Conservation (phyloP, 2,113 vertebrate species). For the Pseudorasbora parva region DNA sequence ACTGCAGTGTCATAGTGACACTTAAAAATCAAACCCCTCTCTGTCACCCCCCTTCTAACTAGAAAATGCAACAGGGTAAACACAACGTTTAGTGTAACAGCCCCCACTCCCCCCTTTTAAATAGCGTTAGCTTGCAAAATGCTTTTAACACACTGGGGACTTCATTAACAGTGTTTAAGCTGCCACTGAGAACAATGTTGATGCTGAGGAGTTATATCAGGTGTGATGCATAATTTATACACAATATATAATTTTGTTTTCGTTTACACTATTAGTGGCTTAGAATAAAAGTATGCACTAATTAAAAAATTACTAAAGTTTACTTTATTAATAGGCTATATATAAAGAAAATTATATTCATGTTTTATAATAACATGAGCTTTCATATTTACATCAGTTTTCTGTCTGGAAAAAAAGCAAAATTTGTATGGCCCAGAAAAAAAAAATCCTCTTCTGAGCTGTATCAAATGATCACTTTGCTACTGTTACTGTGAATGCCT, state of each 20-base stretch:
- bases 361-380: too few relatives aligned
- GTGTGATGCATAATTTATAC: conserved; percentile 6
- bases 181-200: background rate
- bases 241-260: background rate
- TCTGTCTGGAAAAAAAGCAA: too few relatives aligned
- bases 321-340: too few relatives aligned
- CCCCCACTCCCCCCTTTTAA: background rate
- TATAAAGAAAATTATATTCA: too few relatives aligned
- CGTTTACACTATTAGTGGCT: background rate
- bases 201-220: background rate
- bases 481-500: background rate
- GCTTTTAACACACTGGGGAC: conserved; percentile 31
- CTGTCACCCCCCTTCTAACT: conserved; percentile 1
- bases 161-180: conserved; percentile 39
- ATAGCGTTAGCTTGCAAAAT: background rate
- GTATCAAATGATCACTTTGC: background rate
- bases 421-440: too few relatives aligned
- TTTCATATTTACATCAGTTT: too few relatives aligned
- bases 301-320: too few relatives aligned
- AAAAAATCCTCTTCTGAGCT: background rate
- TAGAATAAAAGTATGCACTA: too few relatives aligned
- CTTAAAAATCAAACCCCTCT: background rate
- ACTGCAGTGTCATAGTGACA: conserved; percentile 39
- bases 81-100: background rate
- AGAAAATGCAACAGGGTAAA: conserved; percentile 14